phyloP scores from a whole-genome alignment of 1,140 invertebrate species.

The Heliothis virescens region DNA sequence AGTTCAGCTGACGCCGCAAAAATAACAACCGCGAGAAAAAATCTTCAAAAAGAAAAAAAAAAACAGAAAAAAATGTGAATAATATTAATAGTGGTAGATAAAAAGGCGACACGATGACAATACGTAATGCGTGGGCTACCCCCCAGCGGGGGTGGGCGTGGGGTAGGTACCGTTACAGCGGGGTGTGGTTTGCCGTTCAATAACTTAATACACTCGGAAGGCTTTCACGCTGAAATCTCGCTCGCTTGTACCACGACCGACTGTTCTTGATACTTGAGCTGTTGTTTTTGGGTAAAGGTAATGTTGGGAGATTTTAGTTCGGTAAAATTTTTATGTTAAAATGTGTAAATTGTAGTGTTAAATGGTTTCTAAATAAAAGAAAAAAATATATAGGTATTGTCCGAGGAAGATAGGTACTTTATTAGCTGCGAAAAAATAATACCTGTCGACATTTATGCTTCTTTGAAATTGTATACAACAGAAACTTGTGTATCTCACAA shows the following conservation, averaged over 20 bases:
- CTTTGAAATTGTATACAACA: background rate
- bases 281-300: slow-evolving; percentile 18
- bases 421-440: too few relatives aligned
- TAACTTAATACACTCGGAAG: slow-evolving; percentile 85
- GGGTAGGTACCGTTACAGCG: slow-evolving; percentile 73
- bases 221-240: slow-evolving; percentile 85
- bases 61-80: slow-evolving; percentile 26
- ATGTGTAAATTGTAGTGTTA: too few relatives aligned
- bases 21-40: slow-evolving; percentile 15
- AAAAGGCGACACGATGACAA: slow-evolving; percentile 40
- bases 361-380: too few relatives aligned
- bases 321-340: too few relatives aligned
- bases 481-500: background rate
- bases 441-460: too few relatives aligned
- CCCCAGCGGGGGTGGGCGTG: slow-evolving; percentile 52
- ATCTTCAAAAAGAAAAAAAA: slow-evolving; percentile 9
- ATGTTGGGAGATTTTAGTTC: background rate
- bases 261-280: slow-evolving; percentile 66
- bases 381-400: too few relatives aligned
- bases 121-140: slow-evolving; percentile 62
- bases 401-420: too few relatives aligned
- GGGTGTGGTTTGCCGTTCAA: slow-evolving; percentile 85
- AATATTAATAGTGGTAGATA: slow-evolving; percentile 47
- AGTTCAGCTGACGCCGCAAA: slow-evolving; percentile 16
- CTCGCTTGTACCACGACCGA: slow-evolving; percentile 65